Base-by-base conservation (phyloP, 2,797 vertebrate species). In the Oryzias sinensis region DNA sequence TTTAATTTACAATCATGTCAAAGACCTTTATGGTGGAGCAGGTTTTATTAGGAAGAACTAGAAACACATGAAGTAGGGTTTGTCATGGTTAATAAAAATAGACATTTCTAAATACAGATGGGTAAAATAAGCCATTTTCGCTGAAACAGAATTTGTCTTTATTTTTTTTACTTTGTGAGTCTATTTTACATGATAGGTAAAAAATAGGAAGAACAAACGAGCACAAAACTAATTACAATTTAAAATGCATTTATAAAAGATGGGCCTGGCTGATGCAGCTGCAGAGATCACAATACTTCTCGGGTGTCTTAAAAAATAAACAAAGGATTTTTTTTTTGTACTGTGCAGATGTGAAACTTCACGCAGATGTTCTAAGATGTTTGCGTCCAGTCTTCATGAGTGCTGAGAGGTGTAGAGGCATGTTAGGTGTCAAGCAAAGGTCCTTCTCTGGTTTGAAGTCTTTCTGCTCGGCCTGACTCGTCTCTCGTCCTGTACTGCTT, bases 161-260 rank as follows among this genome's bases (percentile, higher is more conserved):
- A 15, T 25, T 59, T 52, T 16, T 40, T 16, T 54, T 52, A 44
- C 20, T 14, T 16, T 16, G 53, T 59, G 40, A 64, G 18, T 80
- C 46, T 45, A 69, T 53, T 41, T 59, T 55, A 33, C 29, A 59
- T 66, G 56, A 75, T 77, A 75, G 40, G 67, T 87, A 76, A 33
- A 82, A 86, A 86, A 80, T 61, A 56, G 40, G 70, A 62, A 77
- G n/a, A 47, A 83, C 68, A 67, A 43, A 79, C 61, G 50, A 58
- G 61, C 79, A 79, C 75, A 58, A 59, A 80, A 80, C 69, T 50
- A 66, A 47, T 64, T 62, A 80, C 72, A 51, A 77, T 67, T 83
- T 68, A 71, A 82, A 82, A 77, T 41, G 41, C 53, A 55, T 74
- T 73, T 62, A 72, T 33, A 74, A 73, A 70, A 49, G 68, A 48